Conservation (phyloP, 1,140 invertebrate species). For the Lutraria rhynchaena region DNA sequence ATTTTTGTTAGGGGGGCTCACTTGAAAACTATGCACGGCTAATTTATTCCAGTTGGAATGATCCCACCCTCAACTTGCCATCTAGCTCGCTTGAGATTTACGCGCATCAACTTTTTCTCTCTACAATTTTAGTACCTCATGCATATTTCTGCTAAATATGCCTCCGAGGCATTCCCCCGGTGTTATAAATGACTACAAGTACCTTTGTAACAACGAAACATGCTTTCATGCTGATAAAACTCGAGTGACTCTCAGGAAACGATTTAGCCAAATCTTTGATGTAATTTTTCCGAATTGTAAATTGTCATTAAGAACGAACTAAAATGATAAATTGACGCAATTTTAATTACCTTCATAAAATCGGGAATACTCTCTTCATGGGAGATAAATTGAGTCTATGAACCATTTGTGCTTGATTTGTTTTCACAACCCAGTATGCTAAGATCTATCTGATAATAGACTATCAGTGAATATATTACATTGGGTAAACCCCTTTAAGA, state of each 20-base stretch:
- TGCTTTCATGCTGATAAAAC: slow-evolving; percentile 50
- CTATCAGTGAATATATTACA: too few species aligned
- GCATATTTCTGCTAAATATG: background rate
- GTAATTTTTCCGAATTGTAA: slow-evolving; percentile 55
- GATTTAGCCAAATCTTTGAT: slow-evolving; percentile 57
- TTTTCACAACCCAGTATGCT: too few species aligned
- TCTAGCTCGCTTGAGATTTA: too few species aligned
- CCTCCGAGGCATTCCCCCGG: background rate
- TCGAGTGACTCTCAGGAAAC: slow-evolving; percentile 46
- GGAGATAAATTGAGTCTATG: slow-evolving; percentile 29
- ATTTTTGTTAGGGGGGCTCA: too few species aligned
- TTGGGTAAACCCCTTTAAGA: slow-evolving; percentile 6
- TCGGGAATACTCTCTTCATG: background rate
- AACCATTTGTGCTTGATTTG: too few species aligned
- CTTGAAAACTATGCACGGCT: too few species aligned
- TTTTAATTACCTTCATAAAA: slow-evolving; percentile 49
- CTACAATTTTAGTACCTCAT: too few species aligned
- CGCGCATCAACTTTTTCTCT: too few species aligned
- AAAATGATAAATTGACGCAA: slow-evolving; percentile 50
- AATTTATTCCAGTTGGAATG: too few species aligned
- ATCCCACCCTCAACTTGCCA: too few species aligned
- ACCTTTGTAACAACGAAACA: slow-evolving; percentile 33
- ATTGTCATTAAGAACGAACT: slow-evolving; percentile 45
- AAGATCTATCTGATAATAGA: too few species aligned
- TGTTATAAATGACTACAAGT: background rate